Evolutionary conservation across 2,888 invertebrate genomes (phyloP).

Genomic region (Euclidia mi): DNA sequence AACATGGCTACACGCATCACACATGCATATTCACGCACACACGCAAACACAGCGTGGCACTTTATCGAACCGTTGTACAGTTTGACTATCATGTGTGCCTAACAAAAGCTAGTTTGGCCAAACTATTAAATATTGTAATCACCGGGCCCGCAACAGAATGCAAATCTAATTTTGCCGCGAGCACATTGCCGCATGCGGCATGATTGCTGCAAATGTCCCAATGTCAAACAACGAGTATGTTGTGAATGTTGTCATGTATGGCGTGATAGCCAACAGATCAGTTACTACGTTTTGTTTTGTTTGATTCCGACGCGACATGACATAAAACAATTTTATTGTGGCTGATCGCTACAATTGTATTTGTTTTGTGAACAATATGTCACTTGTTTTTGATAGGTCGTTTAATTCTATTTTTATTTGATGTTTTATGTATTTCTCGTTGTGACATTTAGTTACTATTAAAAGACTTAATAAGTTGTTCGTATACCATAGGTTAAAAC

Average conservation of each 20-base stretch:
- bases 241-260: conserved; percentile 35
- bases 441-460: too few species aligned
- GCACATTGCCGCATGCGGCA: conserved; percentile 16
- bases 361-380: too few species aligned
- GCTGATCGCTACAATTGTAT: too few species aligned
- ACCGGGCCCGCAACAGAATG: conserved; percentile 20
- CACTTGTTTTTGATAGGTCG: too few species aligned
- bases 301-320: neutral
- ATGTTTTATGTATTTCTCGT: too few species aligned
- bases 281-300: conserved; percentile 6
- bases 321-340: too few species aligned
- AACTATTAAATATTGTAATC: conserved; percentile 35
- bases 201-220: conserved; percentile 17
- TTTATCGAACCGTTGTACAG: conserved; percentile 4
- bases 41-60: neutral
- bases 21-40: too few species aligned
- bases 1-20: too few species aligned
- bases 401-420: too few species aligned
- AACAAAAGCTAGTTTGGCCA: conserved; percentile 40
- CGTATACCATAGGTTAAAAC: too few species aligned
- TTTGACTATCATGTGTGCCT: conserved; percentile 25
- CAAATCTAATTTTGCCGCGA: conserved; percentile 36
- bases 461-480: too few species aligned
- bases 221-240: conserved; percentile 45
- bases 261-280: conserved; percentile 8